These are phyloP conservation scores for Peromyscus californicus DNA, from an alignment of 2,113 vertebrate species.

Conservation along the genomic window DNA sequence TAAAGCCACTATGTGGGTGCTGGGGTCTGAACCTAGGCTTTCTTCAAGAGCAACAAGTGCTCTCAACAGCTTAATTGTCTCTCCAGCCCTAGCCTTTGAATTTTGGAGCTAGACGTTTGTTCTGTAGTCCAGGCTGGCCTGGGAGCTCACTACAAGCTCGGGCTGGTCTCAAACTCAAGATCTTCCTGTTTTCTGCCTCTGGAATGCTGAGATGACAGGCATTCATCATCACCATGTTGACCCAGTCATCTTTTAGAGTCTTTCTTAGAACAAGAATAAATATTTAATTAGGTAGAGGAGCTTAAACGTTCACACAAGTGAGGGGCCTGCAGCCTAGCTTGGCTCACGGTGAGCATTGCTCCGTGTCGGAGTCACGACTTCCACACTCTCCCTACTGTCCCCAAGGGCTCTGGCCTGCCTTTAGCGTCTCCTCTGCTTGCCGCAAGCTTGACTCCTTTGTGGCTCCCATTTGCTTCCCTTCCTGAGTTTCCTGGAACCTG, in stretches of 20 bases:
- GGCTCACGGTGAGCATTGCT: not conserved
- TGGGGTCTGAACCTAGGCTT: not conserved
- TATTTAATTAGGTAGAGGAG: not conserved
- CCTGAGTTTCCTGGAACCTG: not conserved
- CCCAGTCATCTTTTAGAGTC: not conserved
- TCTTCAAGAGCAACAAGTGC: not conserved
- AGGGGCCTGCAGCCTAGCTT: not conserved
- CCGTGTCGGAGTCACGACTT: accelerated
- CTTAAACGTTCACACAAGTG: not conserved
- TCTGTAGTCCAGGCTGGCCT: not conserved
- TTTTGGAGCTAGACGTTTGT: not conserved
- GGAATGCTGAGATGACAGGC: no score
- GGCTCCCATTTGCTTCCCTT: not conserved
- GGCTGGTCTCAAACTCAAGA: not conserved
- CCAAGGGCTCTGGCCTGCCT: not conserved
- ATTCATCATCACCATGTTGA: not conserved
- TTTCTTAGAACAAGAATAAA: conserved; percentile 32
- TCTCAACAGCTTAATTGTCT: not conserved
- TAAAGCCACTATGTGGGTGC: not conserved
- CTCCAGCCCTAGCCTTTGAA: not conserved
- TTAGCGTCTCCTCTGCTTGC: no score
- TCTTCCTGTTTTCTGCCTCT: not conserved
- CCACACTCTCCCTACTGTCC: not conserved
- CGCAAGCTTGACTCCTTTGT: not conserved
- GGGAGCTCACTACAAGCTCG: not conserved